A percentile compares a stretch with the other conserved stretches of the same genome.
phyloP scores from a whole-genome alignment of 2,113 vertebrate species.

The Elaphurus davidianus region DNA sequence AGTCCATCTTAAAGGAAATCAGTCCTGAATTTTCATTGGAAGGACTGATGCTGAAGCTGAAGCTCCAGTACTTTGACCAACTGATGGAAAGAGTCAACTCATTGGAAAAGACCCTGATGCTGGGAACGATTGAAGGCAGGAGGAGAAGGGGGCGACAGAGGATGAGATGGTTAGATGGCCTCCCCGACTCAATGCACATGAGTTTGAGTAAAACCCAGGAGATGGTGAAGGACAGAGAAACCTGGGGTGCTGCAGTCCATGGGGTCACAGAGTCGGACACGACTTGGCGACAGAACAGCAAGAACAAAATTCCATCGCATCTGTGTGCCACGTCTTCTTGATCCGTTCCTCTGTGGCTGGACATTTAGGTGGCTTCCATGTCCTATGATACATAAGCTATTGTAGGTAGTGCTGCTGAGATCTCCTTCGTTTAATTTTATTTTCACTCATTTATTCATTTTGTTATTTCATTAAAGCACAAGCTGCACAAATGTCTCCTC shows the following conservation, averaged over 20 bases:
- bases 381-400: neutral
- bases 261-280: neutral
- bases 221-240: neutral
- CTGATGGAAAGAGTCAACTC: neutral
- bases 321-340: fast-evolving
- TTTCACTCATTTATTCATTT: neutral
- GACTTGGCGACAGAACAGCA: neutral
- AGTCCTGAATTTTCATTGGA: neutral
- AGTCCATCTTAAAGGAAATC: neutral
- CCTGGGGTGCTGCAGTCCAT: neutral
- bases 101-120: neutral
- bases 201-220: neutral
- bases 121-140: neutral
- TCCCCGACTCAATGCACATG: neutral
- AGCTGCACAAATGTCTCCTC: no score
- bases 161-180: neutral
- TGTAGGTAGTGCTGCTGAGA: neutral
- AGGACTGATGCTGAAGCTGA: neutral
- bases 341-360: neutral
- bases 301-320: fast-evolving
- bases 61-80: neutral
- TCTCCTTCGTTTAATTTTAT: neutral
- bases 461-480: neutral
- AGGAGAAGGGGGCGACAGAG: neutral
- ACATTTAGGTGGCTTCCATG: neutral